phyloP scores from a whole-genome alignment of 2,113 vertebrate genomes.

The Camelus dromedarius region DNA sequence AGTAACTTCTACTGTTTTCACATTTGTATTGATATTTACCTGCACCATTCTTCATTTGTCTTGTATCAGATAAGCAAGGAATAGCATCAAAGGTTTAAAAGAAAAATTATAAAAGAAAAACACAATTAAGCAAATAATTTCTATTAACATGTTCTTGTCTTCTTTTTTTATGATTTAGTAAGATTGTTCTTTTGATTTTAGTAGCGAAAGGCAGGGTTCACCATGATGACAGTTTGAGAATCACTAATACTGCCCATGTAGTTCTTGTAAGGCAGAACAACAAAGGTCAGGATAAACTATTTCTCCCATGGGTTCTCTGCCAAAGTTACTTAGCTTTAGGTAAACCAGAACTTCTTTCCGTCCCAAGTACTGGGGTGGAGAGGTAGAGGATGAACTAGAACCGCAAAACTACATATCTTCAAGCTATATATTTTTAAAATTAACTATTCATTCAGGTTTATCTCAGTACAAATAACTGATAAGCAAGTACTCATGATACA shows the following conservation, averaged over 20 bases:
- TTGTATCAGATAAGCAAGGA: not conserved
- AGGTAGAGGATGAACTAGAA: not conserved
- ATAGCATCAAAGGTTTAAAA: not conserved
- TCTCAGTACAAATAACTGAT: not conserved
- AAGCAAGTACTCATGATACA: not conserved
- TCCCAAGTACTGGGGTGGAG: not conserved
- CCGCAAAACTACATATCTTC: not conserved
- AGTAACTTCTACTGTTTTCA: not conserved
- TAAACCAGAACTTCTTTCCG: not conserved
- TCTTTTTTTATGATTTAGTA: not conserved
- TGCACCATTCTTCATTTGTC: not conserved
- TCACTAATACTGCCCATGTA: not conserved
- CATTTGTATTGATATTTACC: not conserved
- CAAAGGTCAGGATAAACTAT: not conserved
- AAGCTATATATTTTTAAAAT: not conserved
- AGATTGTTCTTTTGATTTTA: not conserved
- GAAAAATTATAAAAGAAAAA: constrained; percentile 34
- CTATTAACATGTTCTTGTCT: not conserved
- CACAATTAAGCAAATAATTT: not conserved
- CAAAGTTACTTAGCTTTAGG: not conserved
- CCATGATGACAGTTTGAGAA: not conserved
- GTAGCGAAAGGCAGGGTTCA: not conserved
- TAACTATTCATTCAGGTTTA: not conserved
- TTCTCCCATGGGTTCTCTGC: not conserved
- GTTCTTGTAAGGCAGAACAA: not conserved